A percentile compares a stretch with the other conserved stretches of the same genome.
phyloP scores from a whole-genome alignment of 1,140 invertebrate species.

The Drosophila oshimai region DNA sequence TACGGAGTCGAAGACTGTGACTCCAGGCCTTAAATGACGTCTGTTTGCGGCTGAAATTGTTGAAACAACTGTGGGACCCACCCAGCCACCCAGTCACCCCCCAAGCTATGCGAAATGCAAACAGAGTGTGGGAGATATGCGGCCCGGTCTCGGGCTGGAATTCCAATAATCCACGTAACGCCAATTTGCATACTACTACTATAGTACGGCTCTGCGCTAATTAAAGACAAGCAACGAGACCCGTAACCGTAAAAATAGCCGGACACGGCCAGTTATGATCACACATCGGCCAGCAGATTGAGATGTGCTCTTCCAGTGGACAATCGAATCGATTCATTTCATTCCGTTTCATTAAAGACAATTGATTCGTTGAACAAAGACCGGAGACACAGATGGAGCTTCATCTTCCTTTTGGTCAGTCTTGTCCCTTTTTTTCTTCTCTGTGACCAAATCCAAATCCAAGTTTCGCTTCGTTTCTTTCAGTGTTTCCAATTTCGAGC shows the following conservation, averaged over 20 bases:
- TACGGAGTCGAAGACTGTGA: neutral
- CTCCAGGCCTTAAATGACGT: conserved; percentile 33
- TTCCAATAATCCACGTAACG: conserved; percentile 71
- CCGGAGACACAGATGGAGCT: neutral
- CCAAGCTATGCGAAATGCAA: conserved; percentile 51
- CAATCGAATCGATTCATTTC: conserved; percentile 77
- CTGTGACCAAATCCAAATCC: neutral
- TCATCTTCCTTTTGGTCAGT: neutral
- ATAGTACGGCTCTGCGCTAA: conserved; percentile 54
- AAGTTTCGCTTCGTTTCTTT: neutral
- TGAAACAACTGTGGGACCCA: conserved; percentile 67
- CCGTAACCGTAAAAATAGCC: conserved; percentile 9
- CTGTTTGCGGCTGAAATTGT: conserved; percentile 51
- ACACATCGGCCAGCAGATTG: conserved; percentile 8
- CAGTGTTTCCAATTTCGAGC: neutral
- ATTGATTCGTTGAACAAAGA: conserved; percentile 56
- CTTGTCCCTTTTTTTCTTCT: neutral
- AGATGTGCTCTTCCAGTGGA: conserved; percentile 24
- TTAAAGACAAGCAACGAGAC: conserved; percentile 50
- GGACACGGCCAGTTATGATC: conserved; percentile 41
- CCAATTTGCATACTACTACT: conserved; percentile 66
- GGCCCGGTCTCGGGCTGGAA: conserved; percentile 31
- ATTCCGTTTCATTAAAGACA: conserved; percentile 77
- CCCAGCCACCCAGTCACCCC: conserved; percentile 31
- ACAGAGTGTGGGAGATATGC: conserved; percentile 35